Evolutionary conservation across 2,888 invertebrate species (phyloP).

Genomic region (Nowickia ferox): DNA sequence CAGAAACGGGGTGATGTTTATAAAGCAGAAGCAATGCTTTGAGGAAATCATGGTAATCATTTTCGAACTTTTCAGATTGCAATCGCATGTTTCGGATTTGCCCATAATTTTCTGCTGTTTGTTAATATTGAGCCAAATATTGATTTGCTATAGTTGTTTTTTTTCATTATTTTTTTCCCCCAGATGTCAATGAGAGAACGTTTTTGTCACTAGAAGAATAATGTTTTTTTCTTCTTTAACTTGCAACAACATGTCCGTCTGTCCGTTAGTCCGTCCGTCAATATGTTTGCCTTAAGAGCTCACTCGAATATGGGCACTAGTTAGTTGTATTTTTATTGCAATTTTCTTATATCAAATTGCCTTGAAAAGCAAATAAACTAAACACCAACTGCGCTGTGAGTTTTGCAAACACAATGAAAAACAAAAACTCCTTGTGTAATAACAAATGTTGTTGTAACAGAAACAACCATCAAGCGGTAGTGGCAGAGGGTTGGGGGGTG

Average conservation of each 20-base stretch:
- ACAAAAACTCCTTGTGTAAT: slow-evolving; percentile 10
- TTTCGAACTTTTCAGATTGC: no score
- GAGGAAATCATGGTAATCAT: no score
- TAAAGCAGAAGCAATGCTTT: no score
- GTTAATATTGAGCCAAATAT: slow-evolving; percentile 10
- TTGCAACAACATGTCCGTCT: slow-evolving; percentile 19
- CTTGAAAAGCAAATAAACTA: slow-evolving; percentile 43
- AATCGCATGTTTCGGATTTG: background rate
- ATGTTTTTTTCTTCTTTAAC: slow-evolving; percentile 14
- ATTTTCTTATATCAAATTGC: slow-evolving; percentile 51
- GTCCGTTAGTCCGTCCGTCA: background rate
- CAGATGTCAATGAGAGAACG: slow-evolving; percentile 44
- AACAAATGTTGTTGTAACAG: background rate
- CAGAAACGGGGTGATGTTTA: no score
- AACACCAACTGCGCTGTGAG: background rate
- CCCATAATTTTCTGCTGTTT: background rate
- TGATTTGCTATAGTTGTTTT: slow-evolving; percentile 2
- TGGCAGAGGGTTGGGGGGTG: background rate
- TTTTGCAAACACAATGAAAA: background rate
- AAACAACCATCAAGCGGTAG: background rate
- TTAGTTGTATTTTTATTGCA: slow-evolving; percentile 17
- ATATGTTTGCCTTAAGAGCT: background rate
- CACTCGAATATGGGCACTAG: slow-evolving; percentile 1
- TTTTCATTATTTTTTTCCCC: background rate
- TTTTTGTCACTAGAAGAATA: slow-evolving; percentile 35